Base-by-base conservation (phyloP, 2,888 invertebrate species). In the Daptonema setosum region DNA sequence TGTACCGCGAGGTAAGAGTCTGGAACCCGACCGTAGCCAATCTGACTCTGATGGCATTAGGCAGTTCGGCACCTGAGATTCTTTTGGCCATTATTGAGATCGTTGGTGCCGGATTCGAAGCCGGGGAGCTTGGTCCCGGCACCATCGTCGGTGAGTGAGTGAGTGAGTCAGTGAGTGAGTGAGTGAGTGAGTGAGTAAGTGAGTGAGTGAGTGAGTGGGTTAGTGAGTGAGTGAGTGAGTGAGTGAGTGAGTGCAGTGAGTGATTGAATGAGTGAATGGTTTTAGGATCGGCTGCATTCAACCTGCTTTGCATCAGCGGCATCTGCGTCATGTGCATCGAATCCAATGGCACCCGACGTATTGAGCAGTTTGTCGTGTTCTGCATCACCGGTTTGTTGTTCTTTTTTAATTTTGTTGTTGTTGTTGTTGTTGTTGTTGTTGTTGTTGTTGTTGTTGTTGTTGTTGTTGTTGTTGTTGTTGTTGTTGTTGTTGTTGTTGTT, bases 1-100 rank as follows among this genome's bases (percentile, higher is more conserved):
- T 41, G 83, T 66, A 85, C 85, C 60, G 84, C 85, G 60, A 80
- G 63, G 71, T 72, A 24, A 62, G 66, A 56, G 67, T 75, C 17
- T 77, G 76, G 77, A 78, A 78, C 61, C 76, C 76, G 62, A 78
- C 78, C 0, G 77, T 78, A 1, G 78, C 78, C 55, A 78, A 78
- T 63, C 66, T 78, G 51, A 77, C 77, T 1, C 67, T 78, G 2
- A 77, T 78, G 76, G 78, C 78, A 1, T 70, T 78, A 28, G 78
- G 78, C 8, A 77, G 76, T 35, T 75, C 75, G 55, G 77, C 78
- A 1, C 78, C 78, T 0, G 78, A 78, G 67, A 78, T 78, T 59
- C 66, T 78, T 2, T 68, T 78, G 22, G 75, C 77, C 8, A 69
- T 73, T 57, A 77, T 78, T 60, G 77, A 77, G 67, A 75, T 77